These are phyloP conservation scores for Punctoribates punctum DNA, from an alignment of 2,888 invertebrate species.

Conservation along the genomic window DNA sequence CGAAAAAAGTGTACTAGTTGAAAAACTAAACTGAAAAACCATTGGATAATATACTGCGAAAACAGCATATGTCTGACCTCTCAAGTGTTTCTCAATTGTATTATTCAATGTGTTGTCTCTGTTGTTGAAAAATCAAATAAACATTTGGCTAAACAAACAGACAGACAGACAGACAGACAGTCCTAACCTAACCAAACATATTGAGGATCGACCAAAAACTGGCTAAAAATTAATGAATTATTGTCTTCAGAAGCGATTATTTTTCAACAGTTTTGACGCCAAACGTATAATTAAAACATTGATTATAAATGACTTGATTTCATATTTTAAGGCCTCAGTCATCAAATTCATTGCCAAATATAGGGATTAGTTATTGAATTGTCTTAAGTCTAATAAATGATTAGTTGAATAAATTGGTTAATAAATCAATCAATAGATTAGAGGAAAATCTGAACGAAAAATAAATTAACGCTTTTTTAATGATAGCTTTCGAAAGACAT, in stretches of 20 bases:
- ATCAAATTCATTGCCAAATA: neutral
- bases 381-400: neutral
- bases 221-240: neutral
- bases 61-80: too few relatives aligned
- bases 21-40: too few relatives aligned
- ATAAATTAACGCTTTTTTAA: neutral
- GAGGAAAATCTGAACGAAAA: neutral
- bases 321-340: neutral
- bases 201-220: neutral
- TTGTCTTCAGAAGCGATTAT: neutral
- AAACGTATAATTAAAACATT: neutral
- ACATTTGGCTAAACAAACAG: neutral
- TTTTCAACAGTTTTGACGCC: neutral
- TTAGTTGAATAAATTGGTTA: neutral
- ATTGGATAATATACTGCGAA: too few relatives aligned
- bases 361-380: neutral
- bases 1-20: too few relatives aligned
- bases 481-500: slow-evolving; percentile 6
- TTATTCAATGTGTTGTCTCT: neutral
- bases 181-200: neutral
- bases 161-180: slow-evolving; percentile 2
- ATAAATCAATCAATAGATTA: neutral
- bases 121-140: neutral
- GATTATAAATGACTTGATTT: neutral
- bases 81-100: neutral